phyloP scores from a whole-genome alignment of 2,888 invertebrate genomes.

The Ophion obscuratus region DNA sequence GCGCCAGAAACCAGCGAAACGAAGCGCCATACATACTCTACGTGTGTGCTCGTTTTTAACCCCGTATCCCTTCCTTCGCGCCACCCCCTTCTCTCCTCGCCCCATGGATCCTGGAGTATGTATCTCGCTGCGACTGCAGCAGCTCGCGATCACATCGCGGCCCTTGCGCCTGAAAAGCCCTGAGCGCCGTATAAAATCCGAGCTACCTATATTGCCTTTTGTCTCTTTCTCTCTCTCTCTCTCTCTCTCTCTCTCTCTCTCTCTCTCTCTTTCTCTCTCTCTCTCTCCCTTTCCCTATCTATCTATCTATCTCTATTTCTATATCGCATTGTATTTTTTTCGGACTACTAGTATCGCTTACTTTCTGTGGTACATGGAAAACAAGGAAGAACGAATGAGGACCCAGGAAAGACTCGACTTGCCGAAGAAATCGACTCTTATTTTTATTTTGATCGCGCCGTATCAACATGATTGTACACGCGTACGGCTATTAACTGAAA shows the following conservation, averaged over 20 bases:
- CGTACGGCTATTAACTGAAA: too few relatives aligned
- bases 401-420: too few relatives aligned
- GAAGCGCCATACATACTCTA: conserved; percentile 58
- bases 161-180: conserved; percentile 75
- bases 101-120: conserved; percentile 53
- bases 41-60: conserved; percentile 55
- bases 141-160: conserved; percentile 60
- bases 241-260: conserved; percentile 18
- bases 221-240: conserved; percentile 30
- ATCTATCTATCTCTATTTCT: too few relatives aligned
- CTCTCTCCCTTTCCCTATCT: conserved; percentile 4
- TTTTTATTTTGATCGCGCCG: too few relatives aligned
- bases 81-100: conserved; percentile 57
- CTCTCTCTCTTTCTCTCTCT: conserved; percentile 40
- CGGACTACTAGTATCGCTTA: too few relatives aligned
- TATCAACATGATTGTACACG: too few relatives aligned
- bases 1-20: conserved; percentile 53
- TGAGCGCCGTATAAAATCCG: conserved; percentile 74
- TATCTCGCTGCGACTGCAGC: conserved; percentile 65
- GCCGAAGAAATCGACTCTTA: too few relatives aligned
- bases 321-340: too few relatives aligned
- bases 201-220: conserved; percentile 50
- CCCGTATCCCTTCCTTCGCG: conserved; percentile 32
- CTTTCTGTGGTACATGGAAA: too few relatives aligned
- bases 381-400: too few relatives aligned